Evolutionary conservation across 2,888 invertebrate genomes (phyloP).

Genomic region (Monochamus alternatus): DNA sequence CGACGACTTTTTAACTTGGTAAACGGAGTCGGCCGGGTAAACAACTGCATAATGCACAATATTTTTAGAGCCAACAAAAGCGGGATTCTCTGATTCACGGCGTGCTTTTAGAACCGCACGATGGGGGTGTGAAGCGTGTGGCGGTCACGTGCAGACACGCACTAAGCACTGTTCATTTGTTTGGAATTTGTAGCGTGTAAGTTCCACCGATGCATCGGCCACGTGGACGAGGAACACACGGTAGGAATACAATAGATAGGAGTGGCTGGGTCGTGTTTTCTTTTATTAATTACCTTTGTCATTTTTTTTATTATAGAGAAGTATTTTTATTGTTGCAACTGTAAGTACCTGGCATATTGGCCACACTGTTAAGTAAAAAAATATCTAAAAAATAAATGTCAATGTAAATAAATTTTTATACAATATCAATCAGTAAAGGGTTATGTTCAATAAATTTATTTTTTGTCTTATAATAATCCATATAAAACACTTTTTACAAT

Average conservation of each 20-base stretch:
- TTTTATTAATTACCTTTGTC: too few species aligned
- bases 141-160: conserved; percentile 38
- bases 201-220: not conserved
- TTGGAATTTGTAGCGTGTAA: conserved; percentile 45
- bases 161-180: conserved; percentile 46
- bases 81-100: conserved; percentile 25
- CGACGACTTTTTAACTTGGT: conserved; percentile 29
- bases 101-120: conserved; percentile 41
- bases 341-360: too few species aligned
- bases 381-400: too few species aligned
- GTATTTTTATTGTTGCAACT: too few species aligned
- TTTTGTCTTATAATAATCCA: too few species aligned
- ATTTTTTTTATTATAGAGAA: too few species aligned
- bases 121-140: conserved; percentile 43
- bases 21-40: conserved; percentile 19
- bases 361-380: too few species aligned
- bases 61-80: conserved; percentile 19
- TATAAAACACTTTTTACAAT: too few species aligned
- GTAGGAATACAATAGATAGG: not conserved
- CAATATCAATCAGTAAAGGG: too few species aligned
- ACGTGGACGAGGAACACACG: not conserved
- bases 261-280: too few species aligned
- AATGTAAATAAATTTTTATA: too few species aligned
- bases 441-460: too few species aligned
- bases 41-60: conserved; percentile 33